Evolutionary conservation across 2,888 invertebrate species (phyloP), one percentile per base, ranked within the genome.

Genomic region (Lasius platythorax): DNA sequence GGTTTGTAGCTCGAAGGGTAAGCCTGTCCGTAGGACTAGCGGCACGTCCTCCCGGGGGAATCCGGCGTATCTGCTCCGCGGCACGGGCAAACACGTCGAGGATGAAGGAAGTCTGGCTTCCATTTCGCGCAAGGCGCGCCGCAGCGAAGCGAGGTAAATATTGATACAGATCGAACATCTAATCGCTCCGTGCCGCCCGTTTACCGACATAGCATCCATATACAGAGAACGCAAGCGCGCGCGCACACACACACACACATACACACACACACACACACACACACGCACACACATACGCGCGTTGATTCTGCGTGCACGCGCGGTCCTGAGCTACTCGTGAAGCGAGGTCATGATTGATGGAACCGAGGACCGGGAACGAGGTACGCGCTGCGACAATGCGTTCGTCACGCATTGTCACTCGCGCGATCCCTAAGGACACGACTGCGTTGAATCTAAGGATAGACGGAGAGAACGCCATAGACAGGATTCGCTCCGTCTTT

Each of bases 121-220:
- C 92, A 93, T 93, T 93, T 93, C 91, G 91, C 91, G 91, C 91
- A 91, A 91, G 92, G 91, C 92, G 92, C 89, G 88, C 92, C 87
- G 86, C 88, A 88, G 87, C 88, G 89, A 85, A 83, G 90, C 91
- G 91, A 84, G 90, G 92, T 93, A 94, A 94, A 94, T 94, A 94
- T 94, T 94, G 92, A 93, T 94, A 93, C 92, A 92, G 92, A 93
- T 94, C 93, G 94, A 93, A 94, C 93, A 93, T 93, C 92, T 94
- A 94, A 94, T 93, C 94, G 93, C 89, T 92, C 88, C 87, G 90
- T 88, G 87, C 85, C 85, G 89, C 84, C 89, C 92, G 92, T 93
- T 93, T 93, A 92, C 92, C 90, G 89, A 92, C 91, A 91, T 89
- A 82, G 88, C 91, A 90, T 91, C 89, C 89, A 89, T 90, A 91